phyloP scores from a whole-genome alignment of 92 coral and sea anemone genomes.

The Siderastrea siderea region DNA sequence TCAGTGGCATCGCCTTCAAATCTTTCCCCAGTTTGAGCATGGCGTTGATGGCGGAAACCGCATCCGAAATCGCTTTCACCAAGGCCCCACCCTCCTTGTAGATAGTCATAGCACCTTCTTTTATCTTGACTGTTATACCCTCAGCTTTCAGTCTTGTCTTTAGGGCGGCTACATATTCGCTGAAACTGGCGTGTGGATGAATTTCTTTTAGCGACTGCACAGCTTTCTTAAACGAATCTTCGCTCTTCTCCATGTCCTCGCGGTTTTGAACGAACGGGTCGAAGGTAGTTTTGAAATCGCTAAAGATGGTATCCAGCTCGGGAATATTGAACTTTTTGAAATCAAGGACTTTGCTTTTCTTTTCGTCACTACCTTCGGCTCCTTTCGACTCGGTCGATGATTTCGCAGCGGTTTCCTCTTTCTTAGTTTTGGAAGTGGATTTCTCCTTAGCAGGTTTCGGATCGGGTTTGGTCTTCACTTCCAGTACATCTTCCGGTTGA shows the following conservation, averaged over 20 bases:
- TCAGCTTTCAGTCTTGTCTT: constrained; percentile 73
- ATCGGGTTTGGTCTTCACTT: constrained; percentile 1
- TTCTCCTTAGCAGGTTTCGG: background rate
- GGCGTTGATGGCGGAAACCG: constrained; percentile 69
- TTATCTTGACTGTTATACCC: constrained; percentile 82
- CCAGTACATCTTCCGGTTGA: background rate
- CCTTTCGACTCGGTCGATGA: constrained; percentile 2
- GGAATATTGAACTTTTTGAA: constrained; percentile 70
- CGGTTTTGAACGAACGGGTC: constrained; percentile 84
- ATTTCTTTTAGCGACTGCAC: constrained; percentile 69
- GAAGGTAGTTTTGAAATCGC: constrained; percentile 63
- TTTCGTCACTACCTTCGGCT: background rate
- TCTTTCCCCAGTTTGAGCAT: constrained; percentile 70
- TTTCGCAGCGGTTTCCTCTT: background rate
- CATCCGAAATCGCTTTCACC: constrained; percentile 60
- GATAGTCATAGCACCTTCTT: constrained; percentile 75
- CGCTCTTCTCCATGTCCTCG: constrained; percentile 74
- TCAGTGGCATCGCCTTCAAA: constrained; percentile 75
- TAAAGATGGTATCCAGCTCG: constrained; percentile 79
- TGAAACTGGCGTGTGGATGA: constrained; percentile 70
- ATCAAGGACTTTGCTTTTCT: constrained; percentile 28
- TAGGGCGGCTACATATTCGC: constrained; percentile 74
- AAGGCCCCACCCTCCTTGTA: constrained; percentile 67
- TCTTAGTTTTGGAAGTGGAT: background rate
- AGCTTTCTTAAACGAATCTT: constrained; percentile 76